Evolutionary conservation across 1,140 invertebrate genomes (phyloP).

Genomic region (Pseudomyrmex flavicornis): DNA sequence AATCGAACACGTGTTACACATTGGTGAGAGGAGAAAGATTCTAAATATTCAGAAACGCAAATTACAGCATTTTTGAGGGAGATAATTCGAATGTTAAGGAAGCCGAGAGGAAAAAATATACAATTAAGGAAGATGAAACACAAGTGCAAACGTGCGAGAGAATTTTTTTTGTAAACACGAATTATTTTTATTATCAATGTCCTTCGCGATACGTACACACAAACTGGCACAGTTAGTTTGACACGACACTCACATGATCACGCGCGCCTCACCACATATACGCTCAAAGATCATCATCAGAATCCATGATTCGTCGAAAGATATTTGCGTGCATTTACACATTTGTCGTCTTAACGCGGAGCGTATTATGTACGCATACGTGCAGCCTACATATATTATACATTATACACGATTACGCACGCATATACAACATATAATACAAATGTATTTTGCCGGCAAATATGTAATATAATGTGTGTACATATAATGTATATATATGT

Average conservation of each 20-base stretch:
- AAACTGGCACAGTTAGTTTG: slow-evolving; percentile 76
- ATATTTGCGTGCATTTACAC: too few relatives aligned
- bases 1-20: too few relatives aligned
- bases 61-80: too few relatives aligned
- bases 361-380: too few relatives aligned
- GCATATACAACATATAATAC: slow-evolving; percentile 48
- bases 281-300: too few relatives aligned
- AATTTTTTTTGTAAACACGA: slow-evolving; percentile 73
- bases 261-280: neutral
- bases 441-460: neutral
- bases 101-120: neutral
- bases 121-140: neutral
- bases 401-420: neutral
- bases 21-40: too few relatives aligned
- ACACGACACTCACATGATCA: slow-evolving; percentile 40
- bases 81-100: neutral
- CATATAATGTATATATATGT: slow-evolving; percentile 13
- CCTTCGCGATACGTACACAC: slow-evolving; percentile 67
- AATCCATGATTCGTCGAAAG: too few relatives aligned
- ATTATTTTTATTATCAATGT: slow-evolving; percentile 78
- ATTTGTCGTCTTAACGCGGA: too few relatives aligned
- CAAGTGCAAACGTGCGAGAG: neutral
- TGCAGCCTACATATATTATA: neutral
- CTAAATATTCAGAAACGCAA: too few relatives aligned
- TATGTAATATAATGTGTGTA: slow-evolving; percentile 35